These are phyloP conservation scores for Diadromus collaris DNA, from an alignment of 2,888 invertebrate genomes.

Conservation along the genomic window DNA sequence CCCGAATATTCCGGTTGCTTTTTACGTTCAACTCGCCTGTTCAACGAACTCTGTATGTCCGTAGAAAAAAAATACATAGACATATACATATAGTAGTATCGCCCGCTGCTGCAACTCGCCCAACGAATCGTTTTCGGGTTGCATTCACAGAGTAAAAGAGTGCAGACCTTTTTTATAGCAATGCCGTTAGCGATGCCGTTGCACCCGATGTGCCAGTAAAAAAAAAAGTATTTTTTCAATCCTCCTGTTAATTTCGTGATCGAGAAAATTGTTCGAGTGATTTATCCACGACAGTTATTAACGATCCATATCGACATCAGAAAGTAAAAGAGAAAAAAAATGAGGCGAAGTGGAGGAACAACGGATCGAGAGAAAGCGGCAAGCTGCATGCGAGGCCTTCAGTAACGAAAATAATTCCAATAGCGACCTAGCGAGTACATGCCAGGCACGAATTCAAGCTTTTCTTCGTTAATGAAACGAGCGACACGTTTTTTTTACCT, in stretches of 20 bases:
- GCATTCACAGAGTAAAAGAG: constrained; percentile 12
- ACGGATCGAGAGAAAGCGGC: constrained; percentile 12
- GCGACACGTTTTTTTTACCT: constrained; percentile 39
- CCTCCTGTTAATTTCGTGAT: neutral
- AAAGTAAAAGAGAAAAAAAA: neutral
- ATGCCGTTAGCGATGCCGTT: neutral
- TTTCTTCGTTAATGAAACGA: constrained; percentile 61
- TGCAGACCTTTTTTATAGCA: constrained; percentile 11
- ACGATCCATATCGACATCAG: neutral
- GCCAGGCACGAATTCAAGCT: constrained; percentile 53
- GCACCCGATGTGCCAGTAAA: neutral
- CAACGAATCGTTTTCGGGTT: constrained; percentile 37
- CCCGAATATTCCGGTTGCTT: constrained; percentile 42
- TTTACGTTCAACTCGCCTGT: neutral
- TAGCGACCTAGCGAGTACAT: constrained; percentile 34
- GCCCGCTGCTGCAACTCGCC: neutral
- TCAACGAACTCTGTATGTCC: neutral
- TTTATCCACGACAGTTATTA: neutral
- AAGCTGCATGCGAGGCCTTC: constrained; percentile 17
- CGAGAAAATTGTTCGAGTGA: neutral
- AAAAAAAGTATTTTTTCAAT: neutral
- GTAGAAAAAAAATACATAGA: neutral
- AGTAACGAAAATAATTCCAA: constrained; percentile 27
- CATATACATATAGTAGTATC: neutral
- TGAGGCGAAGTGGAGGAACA: neutral